Evolutionary conservation across 2,113 vertebrate species (phyloP).

Genomic region (Gnathonemus longibarbis): DNA sequence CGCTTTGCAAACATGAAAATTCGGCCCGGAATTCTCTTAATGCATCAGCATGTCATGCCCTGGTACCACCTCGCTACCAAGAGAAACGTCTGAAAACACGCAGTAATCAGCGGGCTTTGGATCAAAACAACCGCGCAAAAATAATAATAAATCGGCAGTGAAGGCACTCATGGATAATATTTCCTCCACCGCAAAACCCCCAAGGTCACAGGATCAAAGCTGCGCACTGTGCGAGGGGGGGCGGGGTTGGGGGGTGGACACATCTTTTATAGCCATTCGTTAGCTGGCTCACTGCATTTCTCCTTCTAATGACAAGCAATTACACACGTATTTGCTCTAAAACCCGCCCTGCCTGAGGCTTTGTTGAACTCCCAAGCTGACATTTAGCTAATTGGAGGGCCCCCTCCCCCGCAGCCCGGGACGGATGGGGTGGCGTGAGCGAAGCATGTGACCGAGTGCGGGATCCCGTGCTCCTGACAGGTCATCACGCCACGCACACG

Average conservation of each 20-base stretch:
- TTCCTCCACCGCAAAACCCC: slow-evolving; percentile 1
- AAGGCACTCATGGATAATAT: background rate
- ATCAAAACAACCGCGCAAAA: background rate
- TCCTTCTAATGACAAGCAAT: slow-evolving; percentile 36
- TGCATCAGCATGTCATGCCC: background rate
- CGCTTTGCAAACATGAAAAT: background rate
- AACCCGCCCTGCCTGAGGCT: background rate
- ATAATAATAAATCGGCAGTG: background rate
- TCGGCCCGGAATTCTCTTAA: background rate
- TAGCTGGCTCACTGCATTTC: slow-evolving; percentile 36
- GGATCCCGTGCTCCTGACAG: background rate
- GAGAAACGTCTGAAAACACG: background rate
- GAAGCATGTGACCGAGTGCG: background rate
- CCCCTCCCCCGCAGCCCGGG: background rate
- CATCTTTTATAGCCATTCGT: slow-evolving; percentile 29
- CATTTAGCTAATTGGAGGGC: background rate
- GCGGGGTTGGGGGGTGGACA: background rate
- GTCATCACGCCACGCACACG: background rate
- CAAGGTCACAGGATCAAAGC: background rate
- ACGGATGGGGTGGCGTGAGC: background rate
- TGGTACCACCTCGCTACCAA: background rate
- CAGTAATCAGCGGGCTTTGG: background rate
- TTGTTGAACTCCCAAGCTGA: background rate
- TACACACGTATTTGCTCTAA: slow-evolving; percentile 8
- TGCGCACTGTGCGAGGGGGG: background rate